phyloP scores from a whole-genome alignment of 2,797 vertebrate species.

The Decapterus maruadsi region DNA sequence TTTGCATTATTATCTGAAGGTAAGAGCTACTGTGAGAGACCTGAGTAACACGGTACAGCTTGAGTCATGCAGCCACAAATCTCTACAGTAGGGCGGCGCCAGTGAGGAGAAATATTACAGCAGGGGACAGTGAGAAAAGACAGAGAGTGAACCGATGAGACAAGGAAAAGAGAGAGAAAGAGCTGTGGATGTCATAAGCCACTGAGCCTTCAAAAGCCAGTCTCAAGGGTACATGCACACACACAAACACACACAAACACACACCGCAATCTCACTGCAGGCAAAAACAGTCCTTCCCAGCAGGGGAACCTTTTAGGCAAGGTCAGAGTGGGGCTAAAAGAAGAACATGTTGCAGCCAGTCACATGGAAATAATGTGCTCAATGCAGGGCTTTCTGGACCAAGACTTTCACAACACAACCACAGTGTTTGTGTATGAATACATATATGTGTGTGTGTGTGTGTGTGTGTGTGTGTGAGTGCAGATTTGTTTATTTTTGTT shows the following conservation, averaged over 20 bases:
- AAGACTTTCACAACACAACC: constrained; percentile 29
- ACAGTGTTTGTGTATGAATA: not conserved
- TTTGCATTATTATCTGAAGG: not conserved
- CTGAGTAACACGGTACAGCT: not conserved
- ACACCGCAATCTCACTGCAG: constrained; percentile 33
- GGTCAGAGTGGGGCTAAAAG: constrained; percentile 65
- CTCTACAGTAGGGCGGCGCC: constrained; percentile 26
- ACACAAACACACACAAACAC: constrained; percentile 20
- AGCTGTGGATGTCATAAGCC: constrained; percentile 31
- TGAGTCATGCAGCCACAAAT: constrained; percentile 8
- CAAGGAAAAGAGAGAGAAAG: constrained; percentile 9
- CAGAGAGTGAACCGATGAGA: constrained; percentile 2
- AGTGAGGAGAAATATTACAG: constrained; percentile 1
- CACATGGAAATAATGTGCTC: constrained; percentile 57
- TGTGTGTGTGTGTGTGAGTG: not conserved
- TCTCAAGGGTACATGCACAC: constrained; percentile 37
- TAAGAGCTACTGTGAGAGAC: not conserved
- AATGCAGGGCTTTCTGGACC: constrained; percentile 28
- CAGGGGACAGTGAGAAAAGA: constrained; percentile 6
- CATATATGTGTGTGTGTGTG: constrained; percentile 18
- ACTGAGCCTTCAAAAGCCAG: constrained; percentile 49
- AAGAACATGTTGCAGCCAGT: constrained; percentile 53
- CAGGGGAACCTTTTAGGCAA: constrained; percentile 66
- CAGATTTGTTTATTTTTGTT: constrained; percentile 36
- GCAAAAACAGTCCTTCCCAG: constrained; percentile 48